Percentiles rank a stretch among this genome's conserved stretches.
Evolutionary conservation across 2,113 vertebrate species (phyloP).

Genomic region (Phrynocephalus versicolor): DNA sequence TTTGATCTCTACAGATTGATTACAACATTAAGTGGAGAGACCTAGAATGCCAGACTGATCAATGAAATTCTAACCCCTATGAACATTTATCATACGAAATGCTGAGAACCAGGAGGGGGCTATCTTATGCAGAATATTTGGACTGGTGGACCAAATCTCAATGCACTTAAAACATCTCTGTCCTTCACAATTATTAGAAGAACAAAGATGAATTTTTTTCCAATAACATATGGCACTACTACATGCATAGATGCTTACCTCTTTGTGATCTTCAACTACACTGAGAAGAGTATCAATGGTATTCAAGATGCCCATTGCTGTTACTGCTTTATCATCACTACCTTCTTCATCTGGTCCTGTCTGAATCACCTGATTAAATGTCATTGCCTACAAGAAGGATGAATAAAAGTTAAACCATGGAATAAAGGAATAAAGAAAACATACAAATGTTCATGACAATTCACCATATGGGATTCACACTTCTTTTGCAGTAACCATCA

Average conservation of each 20-base stretch:
- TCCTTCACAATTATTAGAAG: background rate
- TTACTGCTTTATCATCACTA: conserved; percentile 98
- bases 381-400: conserved; percentile 86
- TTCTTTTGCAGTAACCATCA: background rate
- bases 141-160: too few species aligned
- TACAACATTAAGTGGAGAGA: background rate
- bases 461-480: background rate
- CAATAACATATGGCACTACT: background rate
- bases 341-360: conserved; percentile 97
- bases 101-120: too few species aligned
- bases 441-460: background rate
- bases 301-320: conserved; percentile 98
- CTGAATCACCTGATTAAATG: conserved; percentile 99
- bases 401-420: conserved; percentile 15
- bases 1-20: background rate
- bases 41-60: too few species aligned
- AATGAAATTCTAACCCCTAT: too few species aligned
- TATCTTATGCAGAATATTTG: too few species aligned
- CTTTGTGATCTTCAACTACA: conserved; percentile 99
- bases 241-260: conserved; percentile 73
- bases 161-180: too few species aligned
- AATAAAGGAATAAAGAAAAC: background rate
- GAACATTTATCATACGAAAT: too few species aligned
- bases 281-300: conserved; percentile 97
- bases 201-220: background rate